A percentile compares a stretch with the other conserved stretches of the same genome.
phyloP scores from a whole-genome alignment of 2,113 vertebrate species.

The Trematomus loennbergii region DNA sequence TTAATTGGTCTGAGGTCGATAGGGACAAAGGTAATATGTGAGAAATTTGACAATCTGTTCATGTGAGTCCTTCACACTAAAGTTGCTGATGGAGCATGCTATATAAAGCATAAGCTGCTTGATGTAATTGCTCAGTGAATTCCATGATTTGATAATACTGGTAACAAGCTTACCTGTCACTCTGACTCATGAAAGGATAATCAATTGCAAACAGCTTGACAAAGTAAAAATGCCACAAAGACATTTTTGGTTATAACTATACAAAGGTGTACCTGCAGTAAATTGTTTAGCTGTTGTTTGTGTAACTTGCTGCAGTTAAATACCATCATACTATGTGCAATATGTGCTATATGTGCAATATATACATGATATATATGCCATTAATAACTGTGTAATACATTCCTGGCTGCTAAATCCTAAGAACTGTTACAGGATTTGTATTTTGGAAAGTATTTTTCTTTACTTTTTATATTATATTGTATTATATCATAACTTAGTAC shows the following conservation, averaged over 20 bases:
- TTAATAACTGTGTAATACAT: too few species aligned
- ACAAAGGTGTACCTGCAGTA: background rate
- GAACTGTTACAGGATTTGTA: too few species aligned
- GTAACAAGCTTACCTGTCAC: conserved; percentile 63
- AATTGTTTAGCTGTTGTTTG: background rate
- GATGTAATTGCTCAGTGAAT: conserved; percentile 17
- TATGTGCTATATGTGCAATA: too few species aligned
- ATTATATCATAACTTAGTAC: too few species aligned
- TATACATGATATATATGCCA: too few species aligned
- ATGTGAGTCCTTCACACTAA: conserved; percentile 31
- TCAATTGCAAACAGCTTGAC: conserved; percentile 13
- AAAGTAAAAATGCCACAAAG: conserved; percentile 33
- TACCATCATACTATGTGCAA: too few species aligned
- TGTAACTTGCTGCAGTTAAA: too few species aligned
- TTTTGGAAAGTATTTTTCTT: too few species aligned
- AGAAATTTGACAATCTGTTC: conserved; percentile 16
- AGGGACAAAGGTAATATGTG: conserved; percentile 24
- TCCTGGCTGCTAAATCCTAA: too few species aligned
- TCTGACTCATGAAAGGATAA: conserved; percentile 34
- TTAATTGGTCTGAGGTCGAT: conserved; percentile 36
- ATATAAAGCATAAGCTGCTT: conserved; percentile 1
- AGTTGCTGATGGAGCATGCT: conserved; percentile 50
- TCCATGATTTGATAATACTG: conserved; percentile 45
- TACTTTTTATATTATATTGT: too few species aligned
- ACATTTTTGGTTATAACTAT: conserved; percentile 33